Conservation (phyloP, 2,113 vertebrate genomes). For the Ictalurus punctatus region DNA sequence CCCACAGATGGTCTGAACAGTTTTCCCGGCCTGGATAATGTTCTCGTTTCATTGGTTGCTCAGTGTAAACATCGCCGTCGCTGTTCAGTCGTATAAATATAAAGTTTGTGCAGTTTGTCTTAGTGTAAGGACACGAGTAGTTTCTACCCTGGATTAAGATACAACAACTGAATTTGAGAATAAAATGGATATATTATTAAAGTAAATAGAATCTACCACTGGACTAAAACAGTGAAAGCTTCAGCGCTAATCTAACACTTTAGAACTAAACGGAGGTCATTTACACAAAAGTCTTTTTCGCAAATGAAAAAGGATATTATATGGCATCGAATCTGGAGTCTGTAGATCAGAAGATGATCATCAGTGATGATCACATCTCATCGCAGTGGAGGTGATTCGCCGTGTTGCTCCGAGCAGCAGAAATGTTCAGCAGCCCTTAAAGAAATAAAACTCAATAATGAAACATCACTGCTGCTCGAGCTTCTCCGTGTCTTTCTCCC, state of each 20-base stretch:
- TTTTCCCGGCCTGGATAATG: slow-evolving; percentile 45
- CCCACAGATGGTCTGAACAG: slow-evolving; percentile 39
- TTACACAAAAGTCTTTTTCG: slow-evolving; percentile 16
- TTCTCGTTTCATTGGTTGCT: slow-evolving; percentile 53
- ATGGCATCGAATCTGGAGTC: slow-evolving; percentile 18
- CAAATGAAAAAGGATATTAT: slow-evolving; percentile 40
- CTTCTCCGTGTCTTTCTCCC: slow-evolving; percentile 33
- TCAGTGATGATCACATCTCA: slow-evolving; percentile 57
- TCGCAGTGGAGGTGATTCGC: slow-evolving; percentile 23
- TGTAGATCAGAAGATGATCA: slow-evolving; percentile 53
- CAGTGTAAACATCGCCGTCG: slow-evolving; percentile 49
- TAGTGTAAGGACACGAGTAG: slow-evolving; percentile 45
- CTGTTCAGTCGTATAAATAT: slow-evolving; percentile 37
- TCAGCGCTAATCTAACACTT: slow-evolving; percentile 20
- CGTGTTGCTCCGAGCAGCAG: slow-evolving; percentile 67
- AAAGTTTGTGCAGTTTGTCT: slow-evolving; percentile 33
- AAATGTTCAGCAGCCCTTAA: slow-evolving; percentile 73
- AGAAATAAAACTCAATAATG: slow-evolving; percentile 53
- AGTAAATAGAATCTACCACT: slow-evolving; percentile 47
- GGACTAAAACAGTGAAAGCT: slow-evolving; percentile 33
- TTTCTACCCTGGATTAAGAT: slow-evolving; percentile 46
- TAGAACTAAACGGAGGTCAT: slow-evolving; percentile 23
- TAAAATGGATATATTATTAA: slow-evolving; percentile 30
- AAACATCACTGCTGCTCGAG: slow-evolving; percentile 50
- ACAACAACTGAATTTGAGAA: slow-evolving; percentile 40